phyloP scores from a whole-genome alignment of 2,888 invertebrate genomes.

The Stegophylla sp. region DNA sequence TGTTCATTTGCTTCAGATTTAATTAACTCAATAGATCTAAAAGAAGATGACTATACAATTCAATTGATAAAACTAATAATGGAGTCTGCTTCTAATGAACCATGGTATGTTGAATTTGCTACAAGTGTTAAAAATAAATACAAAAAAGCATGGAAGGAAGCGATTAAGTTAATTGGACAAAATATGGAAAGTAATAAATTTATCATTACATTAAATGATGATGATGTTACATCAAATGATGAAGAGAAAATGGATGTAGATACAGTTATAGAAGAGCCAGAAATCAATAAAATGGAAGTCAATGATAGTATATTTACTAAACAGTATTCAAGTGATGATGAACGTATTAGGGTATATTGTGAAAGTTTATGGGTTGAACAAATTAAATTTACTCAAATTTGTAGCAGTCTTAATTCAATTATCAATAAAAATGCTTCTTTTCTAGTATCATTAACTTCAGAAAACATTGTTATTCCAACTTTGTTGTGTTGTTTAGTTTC shows the following conservation, averaged over 20 bases:
- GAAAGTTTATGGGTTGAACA: conserved; percentile 49
- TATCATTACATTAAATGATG: not conserved
- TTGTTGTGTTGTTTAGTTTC: conserved; percentile 43
- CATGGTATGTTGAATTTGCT: conserved; percentile 35
- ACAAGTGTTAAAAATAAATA: conserved; percentile 44
- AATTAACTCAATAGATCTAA: conserved; percentile 41
- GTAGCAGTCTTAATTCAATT: not conserved
- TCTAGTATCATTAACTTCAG: conserved; percentile 18
- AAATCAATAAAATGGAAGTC: conserved; percentile 30
- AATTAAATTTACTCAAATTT: conserved; percentile 46
- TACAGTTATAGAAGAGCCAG: conserved; percentile 14
- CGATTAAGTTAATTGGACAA: conserved; percentile 9
- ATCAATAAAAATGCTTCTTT: conserved; percentile 31
- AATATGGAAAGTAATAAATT: conserved; percentile 12
- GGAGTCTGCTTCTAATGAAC: conserved; percentile 13
- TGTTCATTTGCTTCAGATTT: conserved; percentile 38
- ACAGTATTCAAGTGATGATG: conserved; percentile 36
- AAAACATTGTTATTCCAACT: conserved; percentile 49
- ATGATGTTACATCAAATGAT: conserved; percentile 20
- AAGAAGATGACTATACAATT: conserved; percentile 23
- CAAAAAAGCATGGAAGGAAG: conserved; percentile 36
- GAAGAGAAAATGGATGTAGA: conserved; percentile 45
- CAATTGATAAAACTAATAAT: conserved; percentile 45
- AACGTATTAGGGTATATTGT: conserved; percentile 40
- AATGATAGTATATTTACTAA: conserved; percentile 33